Evolutionary conservation across 2,113 vertebrate species (phyloP).

Genomic region (Alethe castanea): DNA sequence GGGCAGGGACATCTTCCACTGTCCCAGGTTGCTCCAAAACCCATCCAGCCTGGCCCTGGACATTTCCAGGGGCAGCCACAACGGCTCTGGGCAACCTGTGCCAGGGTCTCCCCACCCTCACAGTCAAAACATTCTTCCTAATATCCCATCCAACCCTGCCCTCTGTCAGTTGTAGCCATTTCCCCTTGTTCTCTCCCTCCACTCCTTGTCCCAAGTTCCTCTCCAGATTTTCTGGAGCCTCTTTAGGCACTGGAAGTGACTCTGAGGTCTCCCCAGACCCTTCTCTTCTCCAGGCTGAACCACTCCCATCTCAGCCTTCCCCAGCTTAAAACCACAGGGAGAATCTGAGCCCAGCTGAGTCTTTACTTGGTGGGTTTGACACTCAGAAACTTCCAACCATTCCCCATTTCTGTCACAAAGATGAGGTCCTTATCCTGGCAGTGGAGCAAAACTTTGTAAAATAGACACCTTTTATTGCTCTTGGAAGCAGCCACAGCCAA

Average conservation of each 20-base stretch:
- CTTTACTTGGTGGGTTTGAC: background rate
- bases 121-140: background rate
- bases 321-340: background rate
- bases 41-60: background rate
- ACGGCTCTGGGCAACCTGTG: background rate
- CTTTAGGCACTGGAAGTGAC: background rate
- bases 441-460: background rate
- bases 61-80: background rate
- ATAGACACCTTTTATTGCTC: rapidly evolving
- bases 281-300: background rate
- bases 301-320: background rate
- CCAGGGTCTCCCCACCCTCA: background rate
- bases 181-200: background rate
- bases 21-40: rapidly evolving
- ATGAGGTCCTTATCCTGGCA: background rate
- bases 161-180: background rate
- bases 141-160: background rate
- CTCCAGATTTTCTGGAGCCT: background rate
- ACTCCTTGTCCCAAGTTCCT: background rate
- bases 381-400: background rate
- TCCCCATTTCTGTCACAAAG: background rate
- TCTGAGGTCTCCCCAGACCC: background rate
- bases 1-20: background rate
- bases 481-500: background rate
- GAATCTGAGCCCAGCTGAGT: background rate